Conservation (phyloP, 2,113 vertebrate genomes). For the Semicossyphus pulcher region DNA sequence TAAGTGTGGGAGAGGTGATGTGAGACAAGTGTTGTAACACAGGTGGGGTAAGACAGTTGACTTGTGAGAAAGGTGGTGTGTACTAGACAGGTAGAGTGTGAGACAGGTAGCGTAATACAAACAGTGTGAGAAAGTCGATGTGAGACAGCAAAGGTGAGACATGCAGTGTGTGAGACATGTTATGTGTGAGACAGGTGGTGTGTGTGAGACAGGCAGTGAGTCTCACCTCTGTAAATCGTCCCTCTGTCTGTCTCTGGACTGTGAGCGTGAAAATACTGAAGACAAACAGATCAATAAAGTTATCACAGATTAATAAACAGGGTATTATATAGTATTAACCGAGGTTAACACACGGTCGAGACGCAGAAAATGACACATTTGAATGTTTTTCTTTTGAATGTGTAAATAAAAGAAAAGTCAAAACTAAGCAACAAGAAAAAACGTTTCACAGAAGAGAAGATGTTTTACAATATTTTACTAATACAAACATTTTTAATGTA, state of each 20-base stretch:
- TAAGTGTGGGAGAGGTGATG: no score
- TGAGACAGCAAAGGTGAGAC: neutral
- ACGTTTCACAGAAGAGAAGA: no score
- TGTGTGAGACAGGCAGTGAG: neutral
- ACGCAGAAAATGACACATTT: no score
- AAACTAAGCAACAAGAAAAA: no score
- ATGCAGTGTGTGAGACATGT: neutral
- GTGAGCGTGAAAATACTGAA: slow-evolving; percentile 91
- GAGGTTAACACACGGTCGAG: no score
- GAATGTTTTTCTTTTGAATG: no score
- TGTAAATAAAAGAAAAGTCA: no score
- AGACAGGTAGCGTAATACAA: neutral
- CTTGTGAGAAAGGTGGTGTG: neutral
- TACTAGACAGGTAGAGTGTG: neutral
- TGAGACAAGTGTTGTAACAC: neutral
- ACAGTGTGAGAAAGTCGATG: neutral
- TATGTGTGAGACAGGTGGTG: neutral
- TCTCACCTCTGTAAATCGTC: slow-evolving; percentile 89
- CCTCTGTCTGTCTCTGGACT: slow-evolving; percentile 86
- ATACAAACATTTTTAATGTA: no score
- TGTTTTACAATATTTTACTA: no score
- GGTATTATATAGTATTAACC: no score
- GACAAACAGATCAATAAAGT: slow-evolving; percentile 7
- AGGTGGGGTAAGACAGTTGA: neutral
- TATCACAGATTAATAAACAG: no score